These are phyloP conservation scores for Crypturellus undulatus DNA, from an alignment of 2,113 vertebrate genomes.

Conservation along the genomic window DNA sequence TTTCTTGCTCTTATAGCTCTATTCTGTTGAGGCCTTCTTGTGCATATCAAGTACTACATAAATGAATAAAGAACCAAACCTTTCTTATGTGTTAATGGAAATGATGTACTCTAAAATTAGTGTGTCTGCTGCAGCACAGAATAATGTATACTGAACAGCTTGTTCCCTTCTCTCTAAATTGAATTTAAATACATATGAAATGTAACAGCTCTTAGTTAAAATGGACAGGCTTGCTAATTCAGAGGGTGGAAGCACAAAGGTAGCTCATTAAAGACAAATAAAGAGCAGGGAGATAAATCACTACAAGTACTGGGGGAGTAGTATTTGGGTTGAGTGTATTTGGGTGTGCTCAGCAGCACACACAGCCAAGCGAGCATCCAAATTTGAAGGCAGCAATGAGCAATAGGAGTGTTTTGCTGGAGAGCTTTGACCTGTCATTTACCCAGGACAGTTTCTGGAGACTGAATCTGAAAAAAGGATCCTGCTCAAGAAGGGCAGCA, in stretches of 20 bases:
- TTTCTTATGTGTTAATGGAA: neutral
- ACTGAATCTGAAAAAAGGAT: neutral
- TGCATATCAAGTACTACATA: neutral
- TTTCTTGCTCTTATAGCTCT: conserved; percentile 2
- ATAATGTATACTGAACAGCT: neutral
- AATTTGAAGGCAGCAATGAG: neutral
- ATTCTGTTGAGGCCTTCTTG: neutral
- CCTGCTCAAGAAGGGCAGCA: neutral
- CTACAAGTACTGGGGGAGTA: neutral
- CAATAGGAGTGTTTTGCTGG: neutral
- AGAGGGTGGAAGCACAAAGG: neutral
- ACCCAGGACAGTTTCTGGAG: neutral
- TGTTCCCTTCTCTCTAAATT: neutral
- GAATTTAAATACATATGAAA: neutral
- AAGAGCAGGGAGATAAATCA: neutral
- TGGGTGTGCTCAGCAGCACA: neutral
- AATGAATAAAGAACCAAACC: neutral
- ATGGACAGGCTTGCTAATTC: neutral
- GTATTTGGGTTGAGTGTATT: accelerated
- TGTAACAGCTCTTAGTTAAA: neutral
- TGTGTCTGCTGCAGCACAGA: neutral
- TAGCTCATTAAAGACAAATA: neutral
- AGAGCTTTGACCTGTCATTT: neutral
- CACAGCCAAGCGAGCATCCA: accelerated
- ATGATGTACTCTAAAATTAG: neutral